Evolutionary conservation across 1,140 invertebrate genomes (phyloP).

Genomic region (Centruroides sculpturatus): DNA sequence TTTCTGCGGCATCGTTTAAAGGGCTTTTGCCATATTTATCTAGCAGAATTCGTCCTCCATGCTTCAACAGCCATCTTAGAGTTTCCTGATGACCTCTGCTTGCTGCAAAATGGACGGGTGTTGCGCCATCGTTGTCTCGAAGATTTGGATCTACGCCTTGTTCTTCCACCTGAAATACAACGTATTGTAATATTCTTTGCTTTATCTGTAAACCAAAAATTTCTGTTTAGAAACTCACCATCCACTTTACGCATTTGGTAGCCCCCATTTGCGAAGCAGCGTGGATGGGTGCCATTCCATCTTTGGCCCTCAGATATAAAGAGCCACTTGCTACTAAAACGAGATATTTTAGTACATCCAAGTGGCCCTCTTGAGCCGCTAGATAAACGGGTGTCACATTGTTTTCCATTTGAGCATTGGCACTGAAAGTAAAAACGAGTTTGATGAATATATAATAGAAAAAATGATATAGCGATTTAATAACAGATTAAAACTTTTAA

Average conservation of each 20-base stretch:
- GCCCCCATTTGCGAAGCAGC: constrained; percentile 78
- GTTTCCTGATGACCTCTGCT: constrained; percentile 63
- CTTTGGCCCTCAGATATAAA: constrained; percentile 57
- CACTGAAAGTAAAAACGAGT: constrained; percentile 33
- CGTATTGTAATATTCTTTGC: constrained; percentile 8
- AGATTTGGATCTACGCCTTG: constrained; percentile 66
- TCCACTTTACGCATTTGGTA: constrained; percentile 68
- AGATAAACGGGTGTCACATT: constrained; percentile 77
- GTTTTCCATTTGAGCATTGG: constrained; percentile 77
- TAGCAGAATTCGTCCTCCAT: constrained; percentile 54
- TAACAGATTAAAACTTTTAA: no score
- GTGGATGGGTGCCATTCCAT: constrained; percentile 76
- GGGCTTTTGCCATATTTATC: constrained; percentile 76
- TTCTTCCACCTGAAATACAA: constrained; percentile 48
- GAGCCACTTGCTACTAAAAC: constrained; percentile 62
- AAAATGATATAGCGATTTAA: no score
- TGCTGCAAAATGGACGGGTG: constrained; percentile 49
- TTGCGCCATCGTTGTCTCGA: constrained; percentile 66
- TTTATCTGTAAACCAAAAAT: constrained; percentile 24
- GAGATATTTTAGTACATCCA: constrained; percentile 66
- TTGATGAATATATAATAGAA: no score
- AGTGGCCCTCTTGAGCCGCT: constrained; percentile 69
- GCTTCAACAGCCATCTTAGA: constrained; percentile 63
- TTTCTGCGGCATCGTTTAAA: constrained; percentile 74
- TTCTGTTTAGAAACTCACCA: constrained; percentile 42